Conservation (phyloP, 2,888 invertebrate genomes). For the Drosophila demipolita region DNA sequence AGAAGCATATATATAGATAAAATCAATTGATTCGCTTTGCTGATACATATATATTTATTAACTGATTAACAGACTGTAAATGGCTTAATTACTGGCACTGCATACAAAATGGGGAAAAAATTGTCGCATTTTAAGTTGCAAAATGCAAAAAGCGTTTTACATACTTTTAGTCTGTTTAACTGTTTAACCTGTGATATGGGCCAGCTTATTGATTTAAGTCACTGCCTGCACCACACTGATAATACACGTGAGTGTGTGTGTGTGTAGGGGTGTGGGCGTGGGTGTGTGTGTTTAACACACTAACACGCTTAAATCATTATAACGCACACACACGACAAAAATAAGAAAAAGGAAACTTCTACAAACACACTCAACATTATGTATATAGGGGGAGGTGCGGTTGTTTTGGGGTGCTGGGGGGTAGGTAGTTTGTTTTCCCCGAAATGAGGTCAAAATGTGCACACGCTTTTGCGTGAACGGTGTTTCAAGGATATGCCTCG, state of each 20-base stretch:
- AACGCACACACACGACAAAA: slow-evolving; percentile 13
- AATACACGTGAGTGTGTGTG: slow-evolving; percentile 18
- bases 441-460: slow-evolving; percentile 76
- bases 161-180: slow-evolving; percentile 45
- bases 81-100: slow-evolving; percentile 70
- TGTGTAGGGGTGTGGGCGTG: slow-evolving; percentile 15
- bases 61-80: slow-evolving; percentile 70
- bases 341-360: slow-evolving; percentile 43
- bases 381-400: too few relatives aligned
- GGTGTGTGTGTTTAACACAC: slow-evolving; percentile 34
- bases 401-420: not conserved
- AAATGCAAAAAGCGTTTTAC: slow-evolving; percentile 16
- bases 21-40: slow-evolving; percentile 53
- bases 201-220: slow-evolving; percentile 72
- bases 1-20: slow-evolving; percentile 18
- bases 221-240: slow-evolving; percentile 49
- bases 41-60: slow-evolving; percentile 54
- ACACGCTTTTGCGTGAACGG: slow-evolving; percentile 37
- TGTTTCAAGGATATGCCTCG: slow-evolving; percentile 65
- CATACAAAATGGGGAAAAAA: slow-evolving; percentile 41
- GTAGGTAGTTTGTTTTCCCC: slow-evolving; percentile 28
- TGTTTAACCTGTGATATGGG: slow-evolving; percentile 58
- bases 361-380: slow-evolving; percentile 45
- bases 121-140: slow-evolving; percentile 22
- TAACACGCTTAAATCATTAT: slow-evolving; percentile 73